phyloP scores from a whole-genome alignment of 2,888 invertebrate genomes.

The Scotopteryx bipunctaria region DNA sequence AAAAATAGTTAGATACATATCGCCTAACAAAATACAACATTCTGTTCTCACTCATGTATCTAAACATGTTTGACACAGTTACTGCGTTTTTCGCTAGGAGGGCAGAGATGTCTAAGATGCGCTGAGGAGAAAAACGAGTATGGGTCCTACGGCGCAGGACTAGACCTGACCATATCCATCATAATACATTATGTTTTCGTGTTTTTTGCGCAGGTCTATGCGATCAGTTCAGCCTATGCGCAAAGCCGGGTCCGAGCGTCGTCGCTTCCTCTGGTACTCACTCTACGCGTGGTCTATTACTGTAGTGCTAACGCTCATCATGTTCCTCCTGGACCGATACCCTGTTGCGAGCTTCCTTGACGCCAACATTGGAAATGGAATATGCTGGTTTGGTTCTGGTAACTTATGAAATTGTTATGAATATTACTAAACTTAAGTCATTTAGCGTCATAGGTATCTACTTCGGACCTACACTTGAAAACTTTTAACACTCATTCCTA shows the following conservation, averaged over 20 bases:
- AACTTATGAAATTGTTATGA: slow-evolving; percentile 44
- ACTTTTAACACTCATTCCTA: no score
- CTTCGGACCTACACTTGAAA: no score
- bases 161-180: no score
- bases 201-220: slow-evolving; percentile 61
- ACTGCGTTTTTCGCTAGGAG: no score
- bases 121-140: no score
- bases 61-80: no score
- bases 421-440: background rate
- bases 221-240: slow-evolving; percentile 74
- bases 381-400: slow-evolving; percentile 87
- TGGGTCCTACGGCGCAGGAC: no score
- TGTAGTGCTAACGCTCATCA: slow-evolving; percentile 78
- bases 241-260: slow-evolving; percentile 72
- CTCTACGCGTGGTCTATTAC: slow-evolving; percentile 89
- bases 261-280: slow-evolving; percentile 86
- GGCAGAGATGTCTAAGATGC: no score
- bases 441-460: background rate
- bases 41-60: no score
- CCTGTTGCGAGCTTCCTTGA: slow-evolving; percentile 67
- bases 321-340: slow-evolving; percentile 81
- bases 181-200: background rate
- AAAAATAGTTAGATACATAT: no score
- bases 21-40: no score
- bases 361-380: slow-evolving; percentile 83